Evolutionary conservation across 2,888 invertebrate species (phyloP).

Genomic region (Gortyna flavago): DNA sequence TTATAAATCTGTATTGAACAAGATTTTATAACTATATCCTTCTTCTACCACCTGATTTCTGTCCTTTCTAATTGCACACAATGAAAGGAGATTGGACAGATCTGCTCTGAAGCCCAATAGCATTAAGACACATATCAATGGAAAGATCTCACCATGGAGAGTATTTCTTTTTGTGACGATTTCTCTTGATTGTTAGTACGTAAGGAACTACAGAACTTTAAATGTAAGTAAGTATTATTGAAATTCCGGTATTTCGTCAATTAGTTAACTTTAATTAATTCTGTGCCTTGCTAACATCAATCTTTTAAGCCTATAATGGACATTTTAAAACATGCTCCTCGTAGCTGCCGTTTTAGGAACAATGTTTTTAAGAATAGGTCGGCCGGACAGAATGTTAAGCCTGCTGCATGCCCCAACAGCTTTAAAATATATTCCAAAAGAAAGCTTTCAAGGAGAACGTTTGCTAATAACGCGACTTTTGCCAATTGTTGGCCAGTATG

Average conservation of each 20-base stretch:
- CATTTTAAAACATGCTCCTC: too few relatives aligned
- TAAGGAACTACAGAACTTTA: background rate
- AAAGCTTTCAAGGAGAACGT: too few relatives aligned
- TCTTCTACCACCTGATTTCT: background rate
- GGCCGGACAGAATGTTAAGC: too few relatives aligned
- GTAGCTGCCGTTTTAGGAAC: too few relatives aligned
- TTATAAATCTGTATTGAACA: background rate
- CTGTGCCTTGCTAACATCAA: background rate
- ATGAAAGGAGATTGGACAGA: background rate
- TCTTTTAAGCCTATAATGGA: too few relatives aligned
- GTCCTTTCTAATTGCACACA: background rate
- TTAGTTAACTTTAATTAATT: background rate
- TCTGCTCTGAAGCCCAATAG: background rate
- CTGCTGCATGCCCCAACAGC: too few relatives aligned
- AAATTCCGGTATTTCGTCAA: background rate
- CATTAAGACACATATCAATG: background rate
- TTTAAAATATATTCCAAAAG: too few relatives aligned
- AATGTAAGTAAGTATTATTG: background rate
- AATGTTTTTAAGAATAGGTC: too few relatives aligned
- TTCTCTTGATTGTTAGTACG: background rate
- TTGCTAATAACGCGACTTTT: too few relatives aligned
- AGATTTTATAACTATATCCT: background rate
- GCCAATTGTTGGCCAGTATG: too few relatives aligned
- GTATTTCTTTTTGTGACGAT: background rate
- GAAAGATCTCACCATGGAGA: background rate